A percentile compares a stretch with the other conserved stretches of the same genome.
phyloP scores from a whole-genome alignment of 2,113 vertebrate species.

The Notechis scutatus region DNA sequence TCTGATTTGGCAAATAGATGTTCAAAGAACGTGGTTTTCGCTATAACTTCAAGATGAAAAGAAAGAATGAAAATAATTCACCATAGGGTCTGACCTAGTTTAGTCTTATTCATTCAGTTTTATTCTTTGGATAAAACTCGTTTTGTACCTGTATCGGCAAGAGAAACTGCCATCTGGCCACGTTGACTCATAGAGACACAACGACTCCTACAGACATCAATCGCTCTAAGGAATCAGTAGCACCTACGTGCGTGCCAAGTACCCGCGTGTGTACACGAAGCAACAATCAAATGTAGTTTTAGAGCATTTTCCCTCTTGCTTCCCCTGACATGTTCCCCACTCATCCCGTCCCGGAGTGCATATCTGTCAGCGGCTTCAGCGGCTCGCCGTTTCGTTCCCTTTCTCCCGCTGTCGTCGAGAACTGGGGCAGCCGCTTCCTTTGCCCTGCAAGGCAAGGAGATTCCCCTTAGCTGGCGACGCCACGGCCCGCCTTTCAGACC shows the following conservation, averaged over 20 bases:
- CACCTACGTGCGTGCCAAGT: background rate
- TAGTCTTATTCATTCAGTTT: background rate
- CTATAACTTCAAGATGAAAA: background rate
- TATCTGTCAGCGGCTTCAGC: background rate
- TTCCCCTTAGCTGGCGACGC: no score
- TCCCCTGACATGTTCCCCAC: background rate
- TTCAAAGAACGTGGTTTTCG: background rate
- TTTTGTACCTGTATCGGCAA: background rate
- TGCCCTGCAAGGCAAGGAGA: background rate
- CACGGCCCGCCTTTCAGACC: background rate
- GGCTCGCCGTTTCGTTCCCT: no score
- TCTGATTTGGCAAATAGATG: background rate
- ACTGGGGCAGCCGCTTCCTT: accelerated
- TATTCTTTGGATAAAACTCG: background rate
- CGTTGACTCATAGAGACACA: background rate
- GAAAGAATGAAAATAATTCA: background rate
- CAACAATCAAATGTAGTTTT: background rate
- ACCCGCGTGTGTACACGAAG: background rate
- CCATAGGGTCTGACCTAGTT: background rate
- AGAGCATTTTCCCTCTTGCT: background rate
- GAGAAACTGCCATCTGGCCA: background rate
- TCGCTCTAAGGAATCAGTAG: background rate
- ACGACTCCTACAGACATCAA: background rate
- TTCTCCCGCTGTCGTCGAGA: background rate
- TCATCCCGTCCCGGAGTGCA: background rate